Evolutionary conservation across 1,140 invertebrate species (phyloP), one percentile per base, ranked within the genome.

Genomic region (Heterodera carotae): DNA sequence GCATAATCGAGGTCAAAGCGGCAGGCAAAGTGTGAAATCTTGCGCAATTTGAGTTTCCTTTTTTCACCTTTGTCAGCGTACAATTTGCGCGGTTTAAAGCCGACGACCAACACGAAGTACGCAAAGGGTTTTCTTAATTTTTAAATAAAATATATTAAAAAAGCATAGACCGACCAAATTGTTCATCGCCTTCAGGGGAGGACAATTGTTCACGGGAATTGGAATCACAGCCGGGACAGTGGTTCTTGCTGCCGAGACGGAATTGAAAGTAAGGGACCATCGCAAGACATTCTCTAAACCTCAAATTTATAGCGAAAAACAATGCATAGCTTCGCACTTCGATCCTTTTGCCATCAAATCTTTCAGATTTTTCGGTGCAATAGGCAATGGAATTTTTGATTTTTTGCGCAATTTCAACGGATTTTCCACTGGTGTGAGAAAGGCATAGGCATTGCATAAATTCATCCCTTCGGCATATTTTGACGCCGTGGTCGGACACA

Each of bases 241-340:
- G n/a, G n/a, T n/a, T n/a, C n/a, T 62, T 7, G 60, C 15, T 66
- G n/a, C 25, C 15, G 48, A 56, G 48, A n/a, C n/a, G n/a, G n/a
- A n/a, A n/a, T 56, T 66, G 62, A 27, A 66, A 66, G 62, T 66
- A 66, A n/a, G 62, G 62, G 10, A 66, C 62, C 62, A 66, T 29
- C 6, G n/a, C 29, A 27, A 34, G 62, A 22, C 62, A 34, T 2
- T 29, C 4, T 8, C 62, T 34, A 18, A 66, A 22, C 6, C 6
- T 22, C 25, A 56, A 56, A 56, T 22, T 22, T 22, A 22, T 4
- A 12, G 1, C 12, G 22, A 56, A 56, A 43, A 15, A 0, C 48
- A 15, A 15, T 5, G 18, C 1, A 56, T 18, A 56, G 12, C 5
- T 39, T 43, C 48, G 22, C 15, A 56, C 48, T 56, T 56, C 18